Base-by-base conservation (phyloP, 2,888 invertebrate species). In the Nesidiocoris tenuis region DNA sequence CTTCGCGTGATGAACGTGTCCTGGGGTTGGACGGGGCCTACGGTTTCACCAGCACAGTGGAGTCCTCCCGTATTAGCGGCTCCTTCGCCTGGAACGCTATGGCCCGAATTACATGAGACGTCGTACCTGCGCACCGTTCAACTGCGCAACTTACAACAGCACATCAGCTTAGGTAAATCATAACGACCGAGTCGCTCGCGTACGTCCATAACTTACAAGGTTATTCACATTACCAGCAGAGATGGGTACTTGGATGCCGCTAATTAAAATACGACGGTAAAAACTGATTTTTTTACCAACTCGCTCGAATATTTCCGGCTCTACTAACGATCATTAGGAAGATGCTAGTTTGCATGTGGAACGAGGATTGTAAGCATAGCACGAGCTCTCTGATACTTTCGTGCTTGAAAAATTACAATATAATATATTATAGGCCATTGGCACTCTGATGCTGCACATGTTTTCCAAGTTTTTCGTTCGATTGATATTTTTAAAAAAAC, bases 71-170 rank as follows among this genome's bases (percentile, higher is more conserved):
- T 55, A 67, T 67, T 67, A 56, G 67, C 56, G 67, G 23, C 19
- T 67, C 67, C 22, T 17, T 25, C 39, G 59, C 24, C 59, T 70
- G 70, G 72, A 72, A 63, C 72, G 72, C 61, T 25, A 72, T 63
- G 72, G 39, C 72, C 72, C 63, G 61, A 61, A 72, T 72, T 63
- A 63, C 72, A 61, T 61, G 72, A 18, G 72, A 61, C 59, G 55
- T 21, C 61, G 23, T 61, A 63, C 39, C 16, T 56, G 63, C 72
- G 22, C 72, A 39, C 39, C 39, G 39, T 39, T 12, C 39, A 39
- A 39, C 39, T 7, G 39, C 39, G 39, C 39, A 39, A 3, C 5
- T 39, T 39, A 39, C 39, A 39, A 39, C 5, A n/a, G n/a, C n/a
- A 12, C 39, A 39, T 39, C 39, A 39, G 39, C 5, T 39, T 39